phyloP scores from a whole-genome alignment of 2,888 invertebrate genomes.

The Phengaris alcon region DNA sequence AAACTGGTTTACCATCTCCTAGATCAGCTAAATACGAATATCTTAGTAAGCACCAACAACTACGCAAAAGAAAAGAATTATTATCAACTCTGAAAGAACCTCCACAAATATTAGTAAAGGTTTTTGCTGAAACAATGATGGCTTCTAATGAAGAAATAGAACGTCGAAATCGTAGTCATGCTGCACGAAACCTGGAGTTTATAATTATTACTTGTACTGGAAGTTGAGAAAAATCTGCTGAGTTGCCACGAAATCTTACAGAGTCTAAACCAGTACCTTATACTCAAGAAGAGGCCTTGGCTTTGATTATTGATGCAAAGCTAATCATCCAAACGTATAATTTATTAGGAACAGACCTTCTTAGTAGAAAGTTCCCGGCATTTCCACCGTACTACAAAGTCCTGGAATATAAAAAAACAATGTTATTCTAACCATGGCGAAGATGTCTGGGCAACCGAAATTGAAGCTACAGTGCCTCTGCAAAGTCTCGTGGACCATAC shows the following conservation, averaged over 20 bases:
- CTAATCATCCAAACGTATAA: not conserved
- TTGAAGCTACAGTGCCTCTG: not conserved
- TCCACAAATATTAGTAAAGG: not conserved
- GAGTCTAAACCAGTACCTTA: not conserved
- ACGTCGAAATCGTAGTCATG: not conserved
- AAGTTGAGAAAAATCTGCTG: not conserved
- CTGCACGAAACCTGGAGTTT: not conserved
- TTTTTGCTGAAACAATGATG: not conserved
- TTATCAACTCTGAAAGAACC: not conserved
- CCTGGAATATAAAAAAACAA: not conserved
- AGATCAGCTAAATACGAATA: not conserved
- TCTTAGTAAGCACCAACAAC: not conserved
- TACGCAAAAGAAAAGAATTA: not conserved
- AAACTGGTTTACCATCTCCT: not conserved
- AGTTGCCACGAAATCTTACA: not conserved
- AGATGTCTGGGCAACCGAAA: not conserved
- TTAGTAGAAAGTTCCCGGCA: not conserved
- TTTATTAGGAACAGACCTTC: not conserved
- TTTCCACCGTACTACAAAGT: not conserved
- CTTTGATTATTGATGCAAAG: not conserved
- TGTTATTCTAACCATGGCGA: not conserved
- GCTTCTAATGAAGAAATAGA: not conserved
- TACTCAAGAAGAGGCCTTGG: not conserved
- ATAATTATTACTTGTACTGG: not conserved
- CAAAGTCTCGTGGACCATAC: not conserved